Conservation (phyloP, 2,113 vertebrate genomes). For the Perca flavescens region DNA sequence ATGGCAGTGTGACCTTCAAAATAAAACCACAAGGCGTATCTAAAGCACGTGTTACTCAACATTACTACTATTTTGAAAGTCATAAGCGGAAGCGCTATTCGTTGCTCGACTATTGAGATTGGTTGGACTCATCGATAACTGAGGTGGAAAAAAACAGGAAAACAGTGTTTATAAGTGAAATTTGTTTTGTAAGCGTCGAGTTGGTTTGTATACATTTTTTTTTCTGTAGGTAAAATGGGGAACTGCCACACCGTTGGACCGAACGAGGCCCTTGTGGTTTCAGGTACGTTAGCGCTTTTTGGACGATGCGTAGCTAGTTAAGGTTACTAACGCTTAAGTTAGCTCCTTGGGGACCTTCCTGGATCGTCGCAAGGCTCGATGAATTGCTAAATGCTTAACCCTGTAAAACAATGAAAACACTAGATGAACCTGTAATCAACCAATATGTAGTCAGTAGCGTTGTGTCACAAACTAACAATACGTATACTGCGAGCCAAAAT, state of each 20-base stretch:
- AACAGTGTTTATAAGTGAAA: background rate
- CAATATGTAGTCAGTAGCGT: background rate
- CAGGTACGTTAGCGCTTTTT: slow-evolving; percentile 83
- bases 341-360: background rate
- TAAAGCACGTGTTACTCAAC: accelerated
- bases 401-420: background rate
- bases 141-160: background rate
- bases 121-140: background rate
- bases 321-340: too few species aligned
- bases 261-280: slow-evolving; percentile 94
- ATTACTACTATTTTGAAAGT: slow-evolving; percentile 45
- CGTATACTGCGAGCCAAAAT: background rate
- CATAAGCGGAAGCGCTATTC: accelerated
- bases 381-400: background rate
- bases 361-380: background rate
- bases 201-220: slow-evolving; percentile 5
- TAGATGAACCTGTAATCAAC: background rate
- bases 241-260: slow-evolving; percentile 95
- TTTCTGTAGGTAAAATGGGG: slow-evolving; percentile 83
- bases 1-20: background rate
- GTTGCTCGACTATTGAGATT: background rate
- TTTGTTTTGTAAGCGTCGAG: background rate
- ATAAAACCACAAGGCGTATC: background rate
- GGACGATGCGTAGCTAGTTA: background rate
- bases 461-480: background rate